phyloP scores from a whole-genome alignment of 2,888 invertebrate species.

The Thysanoteuthis rhombus region DNA sequence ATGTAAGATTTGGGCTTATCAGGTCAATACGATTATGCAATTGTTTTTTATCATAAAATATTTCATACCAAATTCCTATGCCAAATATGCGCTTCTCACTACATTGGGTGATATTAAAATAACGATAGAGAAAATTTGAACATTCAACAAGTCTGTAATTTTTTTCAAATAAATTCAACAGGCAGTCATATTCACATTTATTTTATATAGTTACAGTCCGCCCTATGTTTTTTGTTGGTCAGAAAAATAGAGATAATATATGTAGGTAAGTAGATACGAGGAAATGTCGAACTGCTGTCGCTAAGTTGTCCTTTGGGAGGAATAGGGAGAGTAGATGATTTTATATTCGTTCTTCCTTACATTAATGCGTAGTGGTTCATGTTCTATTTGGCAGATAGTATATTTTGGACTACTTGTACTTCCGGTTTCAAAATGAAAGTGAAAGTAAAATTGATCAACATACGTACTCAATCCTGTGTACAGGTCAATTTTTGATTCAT shows the following conservation, averaged over 20 bases:
- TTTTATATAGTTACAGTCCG: no score
- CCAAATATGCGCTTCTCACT: background rate
- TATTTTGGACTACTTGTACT: no score
- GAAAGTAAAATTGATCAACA: no score
- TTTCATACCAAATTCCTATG: background rate
- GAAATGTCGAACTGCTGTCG: conserved; percentile 12
- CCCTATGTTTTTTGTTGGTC: background rate
- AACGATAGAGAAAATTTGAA: background rate
- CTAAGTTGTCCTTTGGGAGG: background rate
- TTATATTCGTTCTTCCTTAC: background rate
- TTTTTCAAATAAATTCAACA: background rate
- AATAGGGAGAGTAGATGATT: background rate
- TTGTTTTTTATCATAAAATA: no score
- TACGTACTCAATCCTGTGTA: no score
- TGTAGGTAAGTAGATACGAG: conserved; percentile 1
- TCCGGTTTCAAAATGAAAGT: no score
- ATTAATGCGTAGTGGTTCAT: no score
- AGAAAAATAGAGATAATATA: background rate
- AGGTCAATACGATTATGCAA: no score
- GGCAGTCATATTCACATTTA: no score
- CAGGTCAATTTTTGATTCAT: no score
- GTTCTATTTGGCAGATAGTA: no score
- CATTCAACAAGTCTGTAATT: background rate
- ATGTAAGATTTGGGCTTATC: no score
- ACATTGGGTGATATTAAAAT: background rate